Evolutionary conservation across 2,113 vertebrate genomes (phyloP), one percentile per base, ranked within the genome.

Genomic region (Glaucomys volans): DNA sequence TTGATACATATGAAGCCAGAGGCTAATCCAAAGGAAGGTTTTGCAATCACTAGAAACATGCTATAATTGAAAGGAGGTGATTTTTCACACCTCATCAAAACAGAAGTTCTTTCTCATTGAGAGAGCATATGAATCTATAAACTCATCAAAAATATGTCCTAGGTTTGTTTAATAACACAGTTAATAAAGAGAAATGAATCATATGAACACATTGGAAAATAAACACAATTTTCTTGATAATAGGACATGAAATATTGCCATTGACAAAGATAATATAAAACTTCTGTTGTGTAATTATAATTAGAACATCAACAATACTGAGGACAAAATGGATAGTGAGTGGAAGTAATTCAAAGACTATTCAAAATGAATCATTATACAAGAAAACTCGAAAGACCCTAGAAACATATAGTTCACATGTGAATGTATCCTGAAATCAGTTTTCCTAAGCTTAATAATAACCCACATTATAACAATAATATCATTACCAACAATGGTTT

Each of bases 191-290:
- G 10, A 59, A 89, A 28, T 52, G 40, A 94, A 80, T 76, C 1
- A 5, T 90, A 32, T 35, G 66, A 87, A 26, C 26, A 30, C 69
- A 52, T 6, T 80, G n/a, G 54, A 75, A 95, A 94, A 90, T 44
- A 69, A 77, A 54, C 72, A 84, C 72, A 87, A 59, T 62, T 35
- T 42, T 83, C 30, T 40, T 76, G 5, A 37, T 87, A 84, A 59
- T 91, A 47, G 44, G 59, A 84, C 37, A 52, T 81, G 76, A 97
- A 66, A 90, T 66, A 96, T 64, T 88, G 74, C 30, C 37, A 52
- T 8, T 8, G 81, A 81, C 57, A 88, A 37, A 57, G 44, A 92
- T 66, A 71, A 84, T 16, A 64, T n/a, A 37, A 71, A 90, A n/a
- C 18, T 82, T 35, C 67, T 8, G 50, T 81, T 64, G 11, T 32